These are phyloP conservation scores for Epistrophella euchroma DNA, from an alignment of 2,888 invertebrate genomes.

Conservation along the genomic window DNA sequence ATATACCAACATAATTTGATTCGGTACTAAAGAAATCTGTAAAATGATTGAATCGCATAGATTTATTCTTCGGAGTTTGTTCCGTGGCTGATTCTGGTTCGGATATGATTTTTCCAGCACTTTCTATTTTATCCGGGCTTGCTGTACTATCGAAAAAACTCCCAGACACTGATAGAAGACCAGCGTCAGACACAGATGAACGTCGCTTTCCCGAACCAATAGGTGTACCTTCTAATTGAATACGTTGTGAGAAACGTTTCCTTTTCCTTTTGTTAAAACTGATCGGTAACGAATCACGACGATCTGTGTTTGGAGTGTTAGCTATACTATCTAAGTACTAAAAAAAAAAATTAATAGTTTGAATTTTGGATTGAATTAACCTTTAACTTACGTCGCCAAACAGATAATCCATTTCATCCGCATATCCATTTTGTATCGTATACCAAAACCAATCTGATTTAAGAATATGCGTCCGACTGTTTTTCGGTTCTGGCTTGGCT, in stretches of 20 bases:
- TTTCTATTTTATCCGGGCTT: slow-evolving; percentile 89
- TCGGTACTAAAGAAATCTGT: slow-evolving; percentile 98
- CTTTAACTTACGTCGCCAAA: slow-evolving; percentile 91
- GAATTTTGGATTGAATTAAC: not conserved
- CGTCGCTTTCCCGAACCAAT: slow-evolving; percentile 88
- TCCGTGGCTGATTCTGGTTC: slow-evolving; percentile 80
- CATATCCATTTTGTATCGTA: slow-evolving; percentile 97
- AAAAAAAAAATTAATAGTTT: not conserved
- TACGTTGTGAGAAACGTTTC: slow-evolving; percentile 87
- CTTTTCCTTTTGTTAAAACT: slow-evolving; percentile 89
- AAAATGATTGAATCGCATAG: slow-evolving; percentile 84
- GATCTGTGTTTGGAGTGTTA: slow-evolving; percentile 84
- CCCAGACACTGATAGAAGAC: slow-evolving; percentile 92
- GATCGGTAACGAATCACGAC: slow-evolving; percentile 86
- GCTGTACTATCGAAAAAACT: slow-evolving; percentile 95
- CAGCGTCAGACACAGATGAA: slow-evolving; percentile 94
- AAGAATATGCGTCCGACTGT: slow-evolving; percentile 89
- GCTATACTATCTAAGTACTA: slow-evolving; percentile 83
- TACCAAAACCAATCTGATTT: slow-evolving; percentile 99
- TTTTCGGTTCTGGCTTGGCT: slow-evolving; percentile 89
- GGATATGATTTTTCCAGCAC: slow-evolving; percentile 79
- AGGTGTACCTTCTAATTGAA: slow-evolving; percentile 83
- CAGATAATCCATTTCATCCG: slow-evolving; percentile 94
- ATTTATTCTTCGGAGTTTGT: slow-evolving; percentile 82
- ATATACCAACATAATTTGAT: slow-evolving; percentile 97